Conservation (phyloP, 1,140 invertebrate species). For the Monomorium pharaonis region DNA sequence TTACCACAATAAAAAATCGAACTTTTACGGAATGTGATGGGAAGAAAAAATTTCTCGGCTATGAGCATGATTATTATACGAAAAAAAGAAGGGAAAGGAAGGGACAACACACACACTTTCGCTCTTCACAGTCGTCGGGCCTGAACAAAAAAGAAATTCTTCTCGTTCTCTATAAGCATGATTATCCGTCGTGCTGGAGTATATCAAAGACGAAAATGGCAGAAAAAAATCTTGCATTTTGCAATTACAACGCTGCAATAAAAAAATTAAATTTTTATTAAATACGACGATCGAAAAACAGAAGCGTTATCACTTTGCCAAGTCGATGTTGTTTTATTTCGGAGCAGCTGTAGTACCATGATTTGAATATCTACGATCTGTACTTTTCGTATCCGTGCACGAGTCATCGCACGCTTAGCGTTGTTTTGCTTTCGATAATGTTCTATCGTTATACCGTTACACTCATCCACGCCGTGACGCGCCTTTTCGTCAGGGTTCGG, state of each 20-base stretch:
- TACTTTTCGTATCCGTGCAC: background rate
- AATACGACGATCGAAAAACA: background rate
- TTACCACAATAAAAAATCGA: too few relatives aligned
- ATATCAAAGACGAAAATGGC: background rate
- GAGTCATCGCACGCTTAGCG: background rate
- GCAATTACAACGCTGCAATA: background rate
- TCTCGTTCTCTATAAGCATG: background rate
- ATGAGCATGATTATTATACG: background rate
- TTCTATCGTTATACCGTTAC: conserved; percentile 39
- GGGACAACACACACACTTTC: background rate
- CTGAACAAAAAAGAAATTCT: background rate
- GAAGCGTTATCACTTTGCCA: background rate
- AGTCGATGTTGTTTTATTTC: background rate
- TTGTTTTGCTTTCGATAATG: conserved; percentile 38
- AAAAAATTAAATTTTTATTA: background rate
- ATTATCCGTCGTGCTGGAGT: background rate
- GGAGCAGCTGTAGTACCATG: background rate
- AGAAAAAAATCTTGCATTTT: background rate
- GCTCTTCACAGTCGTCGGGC: background rate
- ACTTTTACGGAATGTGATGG: too few relatives aligned
- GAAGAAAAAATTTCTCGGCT: background rate
- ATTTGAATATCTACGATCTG: background rate
- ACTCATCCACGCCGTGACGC: background rate
- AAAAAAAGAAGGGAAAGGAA: background rate
- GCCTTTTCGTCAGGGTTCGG: conserved; percentile 32